phyloP scores from a whole-genome alignment of 2,113 vertebrate genomes.

The Ptychochromis oligacanthus region DNA sequence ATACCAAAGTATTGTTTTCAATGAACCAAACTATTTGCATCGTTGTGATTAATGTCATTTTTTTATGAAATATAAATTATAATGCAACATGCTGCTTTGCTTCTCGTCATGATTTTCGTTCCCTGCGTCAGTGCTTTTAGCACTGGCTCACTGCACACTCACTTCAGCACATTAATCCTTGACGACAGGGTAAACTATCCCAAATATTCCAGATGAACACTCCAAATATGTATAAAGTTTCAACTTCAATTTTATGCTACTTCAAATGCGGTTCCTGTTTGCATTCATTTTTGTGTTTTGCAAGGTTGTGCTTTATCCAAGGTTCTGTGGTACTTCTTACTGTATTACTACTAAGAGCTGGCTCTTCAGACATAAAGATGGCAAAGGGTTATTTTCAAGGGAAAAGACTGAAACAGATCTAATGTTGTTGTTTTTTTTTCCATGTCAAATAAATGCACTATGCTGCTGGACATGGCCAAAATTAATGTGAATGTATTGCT shows the following conservation, averaged over 20 bases:
- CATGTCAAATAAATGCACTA: background rate
- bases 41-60: background rate
- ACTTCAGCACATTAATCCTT: background rate
- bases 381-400: background rate
- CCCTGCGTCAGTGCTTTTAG: background rate
- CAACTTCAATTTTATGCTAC: background rate
- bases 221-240: background rate
- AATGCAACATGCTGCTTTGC: background rate
- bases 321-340: background rate
- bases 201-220: background rate
- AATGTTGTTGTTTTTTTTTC: too few relatives aligned
- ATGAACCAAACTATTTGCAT: background rate
- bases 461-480: background rate
- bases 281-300: background rate
- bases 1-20: background rate
- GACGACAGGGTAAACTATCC: background rate
- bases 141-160: background rate
- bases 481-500: constrained; percentile 1
- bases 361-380: background rate
- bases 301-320: background rate
- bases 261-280: background rate
- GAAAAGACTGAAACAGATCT: too few relatives aligned
- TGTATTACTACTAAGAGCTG: background rate
- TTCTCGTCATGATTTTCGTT: background rate
- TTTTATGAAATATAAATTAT: background rate